Evolutionary conservation across 2,113 vertebrate species (phyloP).

Genomic region (Emydura subglobosa): DNA sequence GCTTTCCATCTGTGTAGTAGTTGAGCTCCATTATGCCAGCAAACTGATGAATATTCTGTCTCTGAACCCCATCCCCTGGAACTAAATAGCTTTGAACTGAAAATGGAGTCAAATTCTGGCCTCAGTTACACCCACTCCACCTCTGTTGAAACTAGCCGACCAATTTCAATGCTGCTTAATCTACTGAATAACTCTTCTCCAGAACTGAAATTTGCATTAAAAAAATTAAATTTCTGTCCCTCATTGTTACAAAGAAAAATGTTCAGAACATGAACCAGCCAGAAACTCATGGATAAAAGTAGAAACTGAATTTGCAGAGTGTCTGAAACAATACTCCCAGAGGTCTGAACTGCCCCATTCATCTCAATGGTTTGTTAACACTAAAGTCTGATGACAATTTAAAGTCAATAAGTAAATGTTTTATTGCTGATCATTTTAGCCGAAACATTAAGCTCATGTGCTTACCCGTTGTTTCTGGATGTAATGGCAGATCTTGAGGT

Average conservation of each 20-base stretch:
- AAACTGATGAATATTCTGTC: not conserved
- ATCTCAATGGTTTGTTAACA: not conserved
- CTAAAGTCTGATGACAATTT: not conserved
- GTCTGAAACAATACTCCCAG: not conserved
- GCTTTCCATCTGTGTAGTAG: not conserved
- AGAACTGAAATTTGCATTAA: not conserved
- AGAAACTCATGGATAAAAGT: not conserved
- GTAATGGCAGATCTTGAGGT: not conserved
- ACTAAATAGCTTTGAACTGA: not conserved
- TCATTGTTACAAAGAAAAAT: not conserved
- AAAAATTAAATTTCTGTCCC: not conserved
- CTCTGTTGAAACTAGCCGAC: not conserved
- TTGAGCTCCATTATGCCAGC: not conserved
- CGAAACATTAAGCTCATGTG: not conserved
- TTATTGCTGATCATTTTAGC: not conserved
- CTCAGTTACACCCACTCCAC: not conserved
- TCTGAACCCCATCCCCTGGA: not conserved
- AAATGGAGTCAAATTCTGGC: not conserved
- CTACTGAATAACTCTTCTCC: not conserved
- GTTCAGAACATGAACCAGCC: not conserved
- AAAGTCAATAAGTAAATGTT: not conserved
- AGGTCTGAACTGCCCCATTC: not conserved
- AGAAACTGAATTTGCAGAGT: not conserved
- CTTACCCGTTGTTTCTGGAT: not conserved
- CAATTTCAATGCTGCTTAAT: not conserved